Conservation (phyloP, 1,140 invertebrate species). For the Himalopsyche phryganea region DNA sequence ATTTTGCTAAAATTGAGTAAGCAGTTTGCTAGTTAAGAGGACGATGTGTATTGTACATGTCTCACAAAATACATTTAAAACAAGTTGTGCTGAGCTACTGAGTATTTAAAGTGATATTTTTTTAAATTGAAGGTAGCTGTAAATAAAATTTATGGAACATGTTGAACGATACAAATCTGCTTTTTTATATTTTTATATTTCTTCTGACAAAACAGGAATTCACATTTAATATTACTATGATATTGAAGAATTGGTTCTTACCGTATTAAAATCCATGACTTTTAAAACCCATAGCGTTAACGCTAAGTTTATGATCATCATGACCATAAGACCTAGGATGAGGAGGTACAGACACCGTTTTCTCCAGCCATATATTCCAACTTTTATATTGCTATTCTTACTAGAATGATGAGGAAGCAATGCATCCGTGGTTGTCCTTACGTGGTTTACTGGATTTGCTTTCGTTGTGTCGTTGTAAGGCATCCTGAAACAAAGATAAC, state of each 20-base stretch:
- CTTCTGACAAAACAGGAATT: too few relatives aligned
- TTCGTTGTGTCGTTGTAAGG: constrained; percentile 53
- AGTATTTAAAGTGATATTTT: too few relatives aligned
- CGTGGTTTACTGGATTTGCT: constrained; percentile 41
- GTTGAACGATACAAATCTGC: too few relatives aligned
- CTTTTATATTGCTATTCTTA: constrained; percentile 62
- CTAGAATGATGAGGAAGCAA: constrained; percentile 17
- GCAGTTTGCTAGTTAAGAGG: too few relatives aligned
- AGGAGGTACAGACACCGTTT: constrained; percentile 90
- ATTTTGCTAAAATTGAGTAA: too few relatives aligned
- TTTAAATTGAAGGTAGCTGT: too few relatives aligned
- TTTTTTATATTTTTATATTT: too few relatives aligned
- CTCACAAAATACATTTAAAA: too few relatives aligned
- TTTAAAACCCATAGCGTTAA: constrained; percentile 94
- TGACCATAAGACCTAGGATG: constrained; percentile 75
- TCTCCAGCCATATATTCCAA: constrained; percentile 94
- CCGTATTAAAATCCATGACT: constrained; percentile 92
- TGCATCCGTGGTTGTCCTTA: constrained; percentile 19
- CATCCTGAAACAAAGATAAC: constrained; percentile 44
- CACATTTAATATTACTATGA: too few relatives aligned
- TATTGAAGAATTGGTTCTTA: constrained; percentile 47
- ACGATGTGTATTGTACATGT: too few relatives aligned
- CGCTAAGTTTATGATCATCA: constrained; percentile 90
- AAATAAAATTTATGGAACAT: too few relatives aligned
- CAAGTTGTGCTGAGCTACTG: too few relatives aligned